These are phyloP conservation scores for Clusia tigrina DNA, from an alignment of 2,888 invertebrate species.

Conservation along the genomic window DNA sequence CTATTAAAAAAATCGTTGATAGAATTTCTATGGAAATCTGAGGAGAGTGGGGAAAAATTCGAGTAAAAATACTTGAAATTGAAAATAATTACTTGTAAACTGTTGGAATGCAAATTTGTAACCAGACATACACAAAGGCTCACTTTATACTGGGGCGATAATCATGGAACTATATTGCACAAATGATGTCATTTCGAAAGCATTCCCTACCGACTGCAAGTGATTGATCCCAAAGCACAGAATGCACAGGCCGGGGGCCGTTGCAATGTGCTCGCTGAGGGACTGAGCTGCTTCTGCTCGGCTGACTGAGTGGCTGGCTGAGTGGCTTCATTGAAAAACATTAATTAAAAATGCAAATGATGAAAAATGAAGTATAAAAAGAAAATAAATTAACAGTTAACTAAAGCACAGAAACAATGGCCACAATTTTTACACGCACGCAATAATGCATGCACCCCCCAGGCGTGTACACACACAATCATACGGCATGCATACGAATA, in stretches of 20 bases:
- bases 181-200: conserved; percentile 3
- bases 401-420: neutral
- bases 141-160: too few species aligned
- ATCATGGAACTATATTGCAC: neutral
- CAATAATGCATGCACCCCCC: neutral
- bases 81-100: neutral
- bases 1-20: neutral
- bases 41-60: neutral
- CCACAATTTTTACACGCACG: neutral
- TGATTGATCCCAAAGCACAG: too few species aligned
- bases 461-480: neutral
- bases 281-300: too few species aligned
- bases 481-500: neutral
- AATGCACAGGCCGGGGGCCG: too few species aligned
- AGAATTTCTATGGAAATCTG: neutral
- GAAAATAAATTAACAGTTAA: neutral
- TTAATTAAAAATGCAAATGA: conserved; percentile 11
- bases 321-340: neutral
- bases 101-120: neutral
- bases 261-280: too few species aligned
- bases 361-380: neutral
- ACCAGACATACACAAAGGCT: too few species aligned
- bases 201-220: too few species aligned
- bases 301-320: too few species aligned
- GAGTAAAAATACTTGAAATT: neutral